Evolutionary conservation across 2,888 invertebrate species (phyloP), one percentile per base, ranked within the genome.

Genomic region (Resseliella maxima): DNA sequence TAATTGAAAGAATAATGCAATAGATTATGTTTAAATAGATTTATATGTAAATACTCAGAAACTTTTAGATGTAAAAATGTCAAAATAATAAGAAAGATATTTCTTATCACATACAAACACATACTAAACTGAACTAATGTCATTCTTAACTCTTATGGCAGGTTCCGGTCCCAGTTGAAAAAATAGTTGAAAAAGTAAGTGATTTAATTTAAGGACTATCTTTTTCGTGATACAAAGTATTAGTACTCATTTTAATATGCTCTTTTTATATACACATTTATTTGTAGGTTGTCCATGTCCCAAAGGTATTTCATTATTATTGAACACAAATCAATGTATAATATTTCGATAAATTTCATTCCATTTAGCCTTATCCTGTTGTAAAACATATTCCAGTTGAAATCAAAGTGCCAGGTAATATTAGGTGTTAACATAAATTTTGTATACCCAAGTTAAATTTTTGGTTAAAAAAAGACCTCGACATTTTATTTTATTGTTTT

Each of bases 141-240:
- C 31, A 1, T 31, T 72, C 1, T n/a, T n/a, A 1, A 85, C 6
- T 36, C 27, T 24, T 27, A 92, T 31, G 91, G 88, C 92, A 92
- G 72, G 92, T 92, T 88, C 92, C 89, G 5, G 87, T 88, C 86
- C 92, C 92, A 0, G 92, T 93, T 54, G 92, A 92, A 89, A 89
- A 89, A 86, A 88, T 88, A 72, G 88, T 88, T 88, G 1, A 89
- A 89, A 85, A 89, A 89, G n/a, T 89, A 89, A 91, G 92, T 59
- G 59, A 59, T 24, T 59, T 59, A 5, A 24, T 24, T 2, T 24
- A 59, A 24, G 46, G 2, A 15, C 41, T 41, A 41, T 41, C 41
- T 41, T 41, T 41, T 41, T 41, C 12, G 12, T 41, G 41, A 10
- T 6, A 6, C 3, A 50, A 50, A 21, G 3, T 50, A 50, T 50